Evolutionary conservation across 2,888 invertebrate species (phyloP), one percentile per base, ranked within the genome.

Genomic region (Pediacus dermestoides): DNA sequence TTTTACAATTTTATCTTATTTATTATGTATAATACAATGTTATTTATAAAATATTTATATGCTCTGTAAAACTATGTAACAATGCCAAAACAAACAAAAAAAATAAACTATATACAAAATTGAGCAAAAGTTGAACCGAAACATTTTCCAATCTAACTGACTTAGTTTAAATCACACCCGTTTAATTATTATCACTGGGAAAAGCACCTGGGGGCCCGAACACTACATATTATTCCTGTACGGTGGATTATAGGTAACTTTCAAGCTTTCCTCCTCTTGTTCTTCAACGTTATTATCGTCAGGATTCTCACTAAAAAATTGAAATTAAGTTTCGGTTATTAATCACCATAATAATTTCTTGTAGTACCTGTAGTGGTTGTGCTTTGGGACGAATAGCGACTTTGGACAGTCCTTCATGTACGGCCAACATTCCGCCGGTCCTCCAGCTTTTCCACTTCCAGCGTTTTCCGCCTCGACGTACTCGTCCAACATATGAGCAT

Each of bases 391-490:
- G 63, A 90, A 90, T 33, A 90, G 73, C 35, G 88, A 88, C 67
- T 85, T 86, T 9, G 88, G 84, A 57, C 90, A 90, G 33, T 81
- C 78, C 59, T 85, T 81, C 69, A 83, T 84, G 63, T 89, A 90
- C 1, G 85, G 86, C 81, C 87, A 88, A 64, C 90, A 90, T 67
- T 90, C 89, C 3, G 86, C 85, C 1, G 79, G 76, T 16, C 69
- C 65, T 8, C 71, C 70, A 34, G 61, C 55, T 2, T 77, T 77
- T 1, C 80, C 77, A 56, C 79, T 79, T 0, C 89, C 89, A 4
- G 83, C 79, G 39, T 78, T 77, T 67, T 90, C 88, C 0, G 90
- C 90, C 36, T 81, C 77, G 1, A 89, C 85, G 57, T 90, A 89
- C 55, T 89, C 89, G 2, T 75, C 67, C 35, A 90, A 67, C 6